phyloP scores from a whole-genome alignment of 37 sponge, comb jelly and placozoan species.

The Spongilla lacustris region DNA sequence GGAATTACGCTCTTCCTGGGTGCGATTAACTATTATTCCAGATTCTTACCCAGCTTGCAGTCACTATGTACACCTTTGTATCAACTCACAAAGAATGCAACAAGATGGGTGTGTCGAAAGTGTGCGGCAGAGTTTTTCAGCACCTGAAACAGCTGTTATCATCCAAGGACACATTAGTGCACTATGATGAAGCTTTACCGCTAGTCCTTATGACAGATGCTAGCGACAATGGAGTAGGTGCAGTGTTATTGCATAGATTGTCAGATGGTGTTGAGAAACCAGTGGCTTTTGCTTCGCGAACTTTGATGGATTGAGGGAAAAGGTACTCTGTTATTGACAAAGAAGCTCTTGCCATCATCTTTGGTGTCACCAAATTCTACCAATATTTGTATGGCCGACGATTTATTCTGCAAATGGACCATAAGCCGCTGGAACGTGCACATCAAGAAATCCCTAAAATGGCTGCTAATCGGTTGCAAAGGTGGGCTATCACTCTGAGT shows the following conservation, averaged over 20 bases:
- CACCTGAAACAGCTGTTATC: too few relatives aligned
- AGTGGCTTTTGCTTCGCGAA: constrained; percentile 17
- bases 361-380: neutral
- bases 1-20: too few relatives aligned
- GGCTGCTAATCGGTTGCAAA: constrained; percentile 6
- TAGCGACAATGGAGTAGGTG: constrained; percentile 23
- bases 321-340: constrained; percentile 19
- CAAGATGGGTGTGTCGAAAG: too few relatives aligned
- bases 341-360: constrained; percentile 3
- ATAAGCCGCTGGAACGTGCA: constrained; percentile 32
- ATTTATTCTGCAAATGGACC: constrained; percentile 22
- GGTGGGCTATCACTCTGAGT: constrained; percentile 13
- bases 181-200: constrained; percentile 5
- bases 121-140: too few relatives aligned
- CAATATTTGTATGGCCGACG: constrained; percentile 18
- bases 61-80: too few relatives aligned
- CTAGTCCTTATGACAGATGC: constrained; percentile 15
- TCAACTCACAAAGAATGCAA: too few relatives aligned
- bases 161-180: neutral
- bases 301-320: constrained; percentile 10
- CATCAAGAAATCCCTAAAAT: constrained; percentile 3
- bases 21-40: too few relatives aligned
- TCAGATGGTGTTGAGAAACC: neutral
- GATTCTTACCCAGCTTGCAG: too few relatives aligned
- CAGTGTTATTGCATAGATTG: neutral